Base-by-base conservation (phyloP, 37 sponge, comb jelly and placozoan species). In the Eunapius fragilis region DNA sequence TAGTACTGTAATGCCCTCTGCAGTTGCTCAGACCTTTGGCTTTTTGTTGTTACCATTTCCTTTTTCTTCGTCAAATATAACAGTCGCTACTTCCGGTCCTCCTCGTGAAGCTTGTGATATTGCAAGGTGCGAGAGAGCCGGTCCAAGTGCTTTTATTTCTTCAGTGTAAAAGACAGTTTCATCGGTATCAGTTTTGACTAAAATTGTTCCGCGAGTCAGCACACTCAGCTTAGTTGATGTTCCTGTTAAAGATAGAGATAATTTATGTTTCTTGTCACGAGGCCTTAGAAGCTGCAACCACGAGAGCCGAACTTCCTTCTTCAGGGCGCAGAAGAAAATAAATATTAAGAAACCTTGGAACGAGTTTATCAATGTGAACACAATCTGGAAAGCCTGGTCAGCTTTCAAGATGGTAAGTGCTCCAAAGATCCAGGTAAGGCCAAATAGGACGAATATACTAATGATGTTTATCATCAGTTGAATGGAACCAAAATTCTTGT, bases 371-470 rank as follows among this genome's bases (percentile, higher is more conserved):
- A 88, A 23, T 23, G 84, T 67, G 35, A 88, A 88, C 67, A 84
- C 45, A 31, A 69, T 76, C 30, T 88, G 83, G 27, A 86, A 35
- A 17, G 45, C 78, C 14, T 32, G 50, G 2, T 83, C 70, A 12
- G 58, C 58, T 17, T 58, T 58, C 17, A 69, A 13, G 19, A 88
- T 17, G 2, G 89, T 84, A 45, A 88, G 67, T 49, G 86, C 68
- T 23, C 83, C 89, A 34, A 88, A 85, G 23, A 83, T 38, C 89
- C 89, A 88, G 23, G 84, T 88, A 6, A 85, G 73, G 12, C 89
- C 89, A 31, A 83, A 45, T 6, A 77, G 35, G 25, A 26, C 6
- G 25, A 24, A 17, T 37, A 77, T 77, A 0, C 41, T n/a, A 77
- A 0, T 77, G 78, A 77, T 10, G 14, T 37, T 38, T 24, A 77